A percentile compares a stretch with the other conserved stretches of the same genome.
Evolutionary conservation across 2,797 vertebrate species (phyloP).

Genomic region (Botia almorhae): DNA sequence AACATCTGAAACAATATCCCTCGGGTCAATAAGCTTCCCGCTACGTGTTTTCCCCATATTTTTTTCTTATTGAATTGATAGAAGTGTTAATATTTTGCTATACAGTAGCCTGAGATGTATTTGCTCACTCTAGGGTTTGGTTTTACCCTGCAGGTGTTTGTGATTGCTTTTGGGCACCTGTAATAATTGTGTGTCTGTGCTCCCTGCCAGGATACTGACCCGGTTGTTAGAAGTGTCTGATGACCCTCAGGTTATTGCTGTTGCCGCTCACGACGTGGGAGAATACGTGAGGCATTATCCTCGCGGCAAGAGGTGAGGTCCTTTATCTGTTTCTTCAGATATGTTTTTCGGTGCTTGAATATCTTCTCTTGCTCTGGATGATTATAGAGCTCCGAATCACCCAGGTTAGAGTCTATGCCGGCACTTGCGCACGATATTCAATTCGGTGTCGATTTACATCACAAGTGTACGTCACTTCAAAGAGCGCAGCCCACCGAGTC

Average conservation of each 20-base stretch:
- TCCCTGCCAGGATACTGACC: slow-evolving; percentile 88
- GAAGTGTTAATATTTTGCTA: neutral
- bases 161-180: slow-evolving; percentile 36
- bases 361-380: slow-evolving; percentile 14
- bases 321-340: slow-evolving; percentile 1
- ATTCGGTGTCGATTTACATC: slow-evolving; percentile 28
- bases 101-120: slow-evolving; percentile 32
- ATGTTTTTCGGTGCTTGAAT: neutral
- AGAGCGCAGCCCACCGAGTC: slow-evolving; percentile 1
- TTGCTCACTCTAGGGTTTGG: slow-evolving; percentile 25
- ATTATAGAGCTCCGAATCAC: slow-evolving; percentile 6
- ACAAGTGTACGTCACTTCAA: slow-evolving; percentile 18
- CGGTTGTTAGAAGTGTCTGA: slow-evolving; percentile 96
- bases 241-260: slow-evolving; percentile 96
- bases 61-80: neutral
- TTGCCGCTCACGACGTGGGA: slow-evolving; percentile 98
- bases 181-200: slow-evolving; percentile 44
- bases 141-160: slow-evolving; percentile 32
- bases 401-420: neutral
- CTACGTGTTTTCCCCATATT: neutral
- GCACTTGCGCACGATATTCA: neutral
- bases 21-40: slow-evolving; percentile 8
- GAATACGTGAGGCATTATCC: slow-evolving; percentile 98
- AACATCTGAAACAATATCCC: slow-evolving; percentile 28
- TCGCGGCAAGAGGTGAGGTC: slow-evolving; percentile 91